Conservation (phyloP, 2,113 vertebrate genomes). For the Otocyon megalotis region DNA sequence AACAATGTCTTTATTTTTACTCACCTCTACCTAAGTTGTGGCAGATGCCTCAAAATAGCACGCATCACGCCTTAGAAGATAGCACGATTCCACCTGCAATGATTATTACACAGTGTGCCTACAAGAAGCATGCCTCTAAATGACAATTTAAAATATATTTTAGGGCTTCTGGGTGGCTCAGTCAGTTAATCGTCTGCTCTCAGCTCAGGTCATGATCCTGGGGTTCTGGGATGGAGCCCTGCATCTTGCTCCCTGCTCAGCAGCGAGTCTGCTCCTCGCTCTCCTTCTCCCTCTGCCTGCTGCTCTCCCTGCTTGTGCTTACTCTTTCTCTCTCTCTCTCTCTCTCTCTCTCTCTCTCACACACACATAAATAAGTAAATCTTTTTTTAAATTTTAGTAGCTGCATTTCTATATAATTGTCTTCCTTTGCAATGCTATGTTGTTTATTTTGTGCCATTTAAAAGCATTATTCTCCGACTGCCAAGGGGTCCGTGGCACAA, state of each 20-base stretch:
- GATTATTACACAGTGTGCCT: no score
- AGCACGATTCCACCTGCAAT: background rate
- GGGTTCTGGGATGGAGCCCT: background rate
- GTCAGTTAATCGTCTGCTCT: background rate
- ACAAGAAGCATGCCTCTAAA: no score
- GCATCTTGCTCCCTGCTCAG: no score
- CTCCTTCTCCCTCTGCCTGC: background rate
- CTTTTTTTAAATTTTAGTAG: background rate
- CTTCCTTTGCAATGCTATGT: background rate
- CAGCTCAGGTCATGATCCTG: background rate
- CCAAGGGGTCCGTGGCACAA: rapidly evolving
- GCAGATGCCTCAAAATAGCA: background rate
- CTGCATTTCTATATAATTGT: background rate
- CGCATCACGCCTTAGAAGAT: background rate
- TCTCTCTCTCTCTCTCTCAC: background rate
- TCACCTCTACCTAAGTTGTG: background rate
- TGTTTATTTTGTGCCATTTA: background rate
- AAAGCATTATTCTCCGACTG: background rate
- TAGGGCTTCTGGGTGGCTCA: background rate
- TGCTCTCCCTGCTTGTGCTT: background rate
- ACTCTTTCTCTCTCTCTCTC: background rate
- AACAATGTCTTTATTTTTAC: background rate
- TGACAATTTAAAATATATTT: background rate
- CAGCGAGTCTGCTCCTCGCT: no score
- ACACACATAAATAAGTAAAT: background rate